Evolutionary conservation across 2,888 invertebrate genomes (phyloP).

Genomic region (Pseudococcus longispinus): DNA sequence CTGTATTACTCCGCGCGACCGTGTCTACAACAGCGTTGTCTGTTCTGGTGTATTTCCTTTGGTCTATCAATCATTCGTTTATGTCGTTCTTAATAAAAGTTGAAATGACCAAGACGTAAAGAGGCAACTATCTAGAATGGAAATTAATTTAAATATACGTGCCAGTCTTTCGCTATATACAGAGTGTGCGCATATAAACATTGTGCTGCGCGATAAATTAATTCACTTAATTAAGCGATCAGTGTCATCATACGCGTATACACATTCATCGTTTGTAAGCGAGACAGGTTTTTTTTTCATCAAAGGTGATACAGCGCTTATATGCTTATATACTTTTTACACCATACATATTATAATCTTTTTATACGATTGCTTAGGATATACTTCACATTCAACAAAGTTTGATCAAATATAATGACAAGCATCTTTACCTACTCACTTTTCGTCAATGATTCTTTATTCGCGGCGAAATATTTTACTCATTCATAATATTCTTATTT

Average conservation of each 20-base stretch:
- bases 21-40: neutral
- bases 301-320: constrained; percentile 17
- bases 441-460: neutral
- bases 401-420: neutral
- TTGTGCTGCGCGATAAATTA: constrained; percentile 23
- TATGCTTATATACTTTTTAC: neutral
- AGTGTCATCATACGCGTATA: constrained; percentile 26
- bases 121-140: constrained; percentile 35
- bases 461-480: too few relatives aligned
- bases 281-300: constrained; percentile 12
- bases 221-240: constrained; percentile 42
- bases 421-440: neutral
- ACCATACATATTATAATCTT: neutral
- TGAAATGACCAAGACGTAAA: constrained; percentile 39
- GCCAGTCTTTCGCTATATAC: neutral
- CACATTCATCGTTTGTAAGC: constrained; percentile 34
- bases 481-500: too few relatives aligned
- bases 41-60: constrained; percentile 13
- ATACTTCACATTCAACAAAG: neutral
- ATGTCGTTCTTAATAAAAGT: constrained; percentile 46
- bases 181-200: constrained; percentile 10
- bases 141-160: constrained; percentile 40
- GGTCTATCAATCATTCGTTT: constrained; percentile 55
- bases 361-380: neutral
- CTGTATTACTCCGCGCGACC: neutral